phyloP scores from a whole-genome alignment of 2,797 vertebrate genomes.

The Crypturellus tataupa region DNA sequence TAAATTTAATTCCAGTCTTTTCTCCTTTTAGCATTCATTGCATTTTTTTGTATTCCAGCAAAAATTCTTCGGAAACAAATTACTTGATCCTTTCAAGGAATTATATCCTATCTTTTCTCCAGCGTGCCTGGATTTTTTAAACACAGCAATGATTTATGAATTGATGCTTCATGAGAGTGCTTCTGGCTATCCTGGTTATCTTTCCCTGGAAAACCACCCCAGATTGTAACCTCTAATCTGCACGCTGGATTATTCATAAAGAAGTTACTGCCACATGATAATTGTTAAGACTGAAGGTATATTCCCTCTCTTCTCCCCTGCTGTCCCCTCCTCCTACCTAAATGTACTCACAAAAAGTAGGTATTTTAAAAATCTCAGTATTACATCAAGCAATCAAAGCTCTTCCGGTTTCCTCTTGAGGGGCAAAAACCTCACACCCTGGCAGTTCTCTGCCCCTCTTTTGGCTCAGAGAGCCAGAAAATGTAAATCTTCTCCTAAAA shows the following conservation, averaged over 20 bases:
- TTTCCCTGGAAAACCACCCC: no score
- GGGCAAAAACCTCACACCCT: neutral
- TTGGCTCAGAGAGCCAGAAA: neutral
- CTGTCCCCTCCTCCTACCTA: neutral
- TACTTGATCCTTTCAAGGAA: neutral
- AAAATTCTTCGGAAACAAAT: neutral
- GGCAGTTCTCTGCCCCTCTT: neutral
- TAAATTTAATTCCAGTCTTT: neutral
- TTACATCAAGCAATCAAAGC: neutral
- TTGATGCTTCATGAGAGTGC: neutral
- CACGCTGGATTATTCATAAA: neutral
- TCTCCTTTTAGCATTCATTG: neutral
- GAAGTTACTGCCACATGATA: neutral
- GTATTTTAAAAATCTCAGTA: neutral
- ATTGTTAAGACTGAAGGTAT: neutral
- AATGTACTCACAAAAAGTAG: neutral
- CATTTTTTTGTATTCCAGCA: neutral
- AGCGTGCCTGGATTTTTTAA: neutral
- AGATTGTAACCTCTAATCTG: neutral
- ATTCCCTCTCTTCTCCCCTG: neutral
- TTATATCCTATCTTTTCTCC: rapidly evolving
- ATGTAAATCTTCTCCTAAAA: neutral
- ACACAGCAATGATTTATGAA: rapidly evolving
- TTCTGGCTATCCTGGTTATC: neutral
- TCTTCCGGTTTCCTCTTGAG: neutral